Conservation (phyloP, 2,113 vertebrate species). For the Papio anubis region DNA sequence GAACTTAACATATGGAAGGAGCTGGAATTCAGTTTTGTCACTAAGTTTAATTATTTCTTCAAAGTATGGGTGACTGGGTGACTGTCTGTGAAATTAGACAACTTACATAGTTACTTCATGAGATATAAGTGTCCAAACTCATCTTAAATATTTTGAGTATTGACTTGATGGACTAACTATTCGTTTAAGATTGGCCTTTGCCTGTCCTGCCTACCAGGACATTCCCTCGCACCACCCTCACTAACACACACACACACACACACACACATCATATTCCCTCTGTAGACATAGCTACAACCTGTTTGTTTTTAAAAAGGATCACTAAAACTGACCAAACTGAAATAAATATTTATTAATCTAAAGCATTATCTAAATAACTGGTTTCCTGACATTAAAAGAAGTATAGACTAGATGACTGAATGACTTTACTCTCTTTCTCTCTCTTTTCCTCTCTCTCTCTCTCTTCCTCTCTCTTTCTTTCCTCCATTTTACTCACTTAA, state of each 20-base stretch:
- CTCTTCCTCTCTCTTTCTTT: not conserved
- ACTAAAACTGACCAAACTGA: not conserved
- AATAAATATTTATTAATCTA: not conserved
- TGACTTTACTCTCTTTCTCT: not conserved
- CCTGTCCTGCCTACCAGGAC: not conserved
- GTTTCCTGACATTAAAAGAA: not conserved
- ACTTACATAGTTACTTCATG: not conserved
- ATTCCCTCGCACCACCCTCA: not conserved
- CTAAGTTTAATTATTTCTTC: not conserved
- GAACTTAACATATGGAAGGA: not conserved
- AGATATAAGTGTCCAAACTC: not conserved
- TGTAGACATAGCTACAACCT: not conserved
- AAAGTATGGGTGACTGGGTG: not conserved
- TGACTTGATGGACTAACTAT: not conserved
- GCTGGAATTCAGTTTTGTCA: not conserved
- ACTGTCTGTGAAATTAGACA: not conserved
- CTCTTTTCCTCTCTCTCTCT: not conserved
- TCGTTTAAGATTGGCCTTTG: not conserved
- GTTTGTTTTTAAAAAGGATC: not conserved
- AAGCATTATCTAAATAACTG: not conserved
- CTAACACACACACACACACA: not conserved
- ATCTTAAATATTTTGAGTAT: not conserved
- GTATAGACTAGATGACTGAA: not conserved
- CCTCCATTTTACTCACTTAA: not conserved
- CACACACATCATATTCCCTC: not conserved